A percentile compares a stretch with the other conserved stretches of the same genome.
Conservation (phyloP, 2,113 vertebrate species). For the Barnardius zonarius region DNA sequence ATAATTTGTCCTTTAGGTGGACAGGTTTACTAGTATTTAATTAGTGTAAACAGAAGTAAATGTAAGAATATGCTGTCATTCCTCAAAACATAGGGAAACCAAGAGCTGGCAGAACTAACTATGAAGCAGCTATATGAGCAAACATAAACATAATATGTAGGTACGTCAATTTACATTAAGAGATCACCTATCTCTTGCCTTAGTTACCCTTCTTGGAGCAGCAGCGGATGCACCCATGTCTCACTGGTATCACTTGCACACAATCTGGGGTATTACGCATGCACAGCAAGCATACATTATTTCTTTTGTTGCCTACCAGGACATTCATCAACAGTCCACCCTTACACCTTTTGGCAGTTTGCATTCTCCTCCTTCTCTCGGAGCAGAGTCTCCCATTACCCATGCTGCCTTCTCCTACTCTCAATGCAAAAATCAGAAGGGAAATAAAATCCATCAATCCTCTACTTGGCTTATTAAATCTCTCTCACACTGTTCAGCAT, state of each 20-base stretch:
- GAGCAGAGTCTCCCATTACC: background rate
- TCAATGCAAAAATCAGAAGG: background rate
- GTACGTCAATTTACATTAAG: background rate
- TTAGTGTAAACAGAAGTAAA: background rate
- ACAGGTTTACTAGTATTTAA: slow-evolving; percentile 20
- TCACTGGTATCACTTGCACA: background rate
- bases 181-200: background rate
- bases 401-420: background rate
- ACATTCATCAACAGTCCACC: background rate
- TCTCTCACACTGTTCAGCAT: background rate
- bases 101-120: background rate
- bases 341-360: background rate
- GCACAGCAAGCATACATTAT: background rate
- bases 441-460: slow-evolving; percentile 28
- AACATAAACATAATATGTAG: background rate
- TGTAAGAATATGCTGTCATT: background rate
- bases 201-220: background rate
- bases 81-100: background rate
- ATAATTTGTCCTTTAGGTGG: background rate
- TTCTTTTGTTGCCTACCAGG: background rate
- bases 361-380: background rate
- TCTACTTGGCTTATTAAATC: background rate
- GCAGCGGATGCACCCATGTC: background rate
- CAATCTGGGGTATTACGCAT: background rate
- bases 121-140: background rate